phyloP scores from a whole-genome alignment of 2,113 vertebrate species.

The Sylvietta virens region DNA sequence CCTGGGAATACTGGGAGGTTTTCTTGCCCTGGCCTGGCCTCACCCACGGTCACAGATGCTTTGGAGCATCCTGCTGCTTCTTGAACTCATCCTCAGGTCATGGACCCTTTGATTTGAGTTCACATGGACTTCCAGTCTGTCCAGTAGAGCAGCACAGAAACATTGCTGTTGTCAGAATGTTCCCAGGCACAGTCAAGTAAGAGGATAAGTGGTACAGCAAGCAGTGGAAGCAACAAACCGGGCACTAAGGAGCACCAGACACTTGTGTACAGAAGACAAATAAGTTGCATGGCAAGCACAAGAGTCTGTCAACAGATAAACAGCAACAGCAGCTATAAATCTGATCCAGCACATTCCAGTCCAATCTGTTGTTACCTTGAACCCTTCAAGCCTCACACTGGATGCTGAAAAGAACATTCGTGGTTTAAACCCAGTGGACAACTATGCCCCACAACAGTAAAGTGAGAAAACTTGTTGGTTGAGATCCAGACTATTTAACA shows the following conservation, averaged over 20 bases:
- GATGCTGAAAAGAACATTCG: background rate
- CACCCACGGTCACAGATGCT: accelerated
- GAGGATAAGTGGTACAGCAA: background rate
- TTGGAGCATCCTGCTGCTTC: background rate
- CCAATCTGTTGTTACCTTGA: background rate
- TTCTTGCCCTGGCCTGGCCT: background rate
- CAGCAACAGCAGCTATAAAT: background rate
- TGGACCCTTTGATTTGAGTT: background rate
- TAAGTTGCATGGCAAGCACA: background rate
- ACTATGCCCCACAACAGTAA: background rate
- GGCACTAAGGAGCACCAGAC: background rate
- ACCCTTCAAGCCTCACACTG: background rate
- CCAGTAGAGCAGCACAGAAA: background rate
- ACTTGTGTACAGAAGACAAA: background rate
- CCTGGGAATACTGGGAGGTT: background rate
- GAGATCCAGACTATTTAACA: background rate
- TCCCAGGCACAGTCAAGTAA: background rate
- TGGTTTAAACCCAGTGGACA: background rate
- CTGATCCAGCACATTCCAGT: background rate
- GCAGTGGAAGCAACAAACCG: background rate
- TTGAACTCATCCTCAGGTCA: background rate
- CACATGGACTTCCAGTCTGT: background rate
- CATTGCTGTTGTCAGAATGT: background rate
- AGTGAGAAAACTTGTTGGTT: background rate
- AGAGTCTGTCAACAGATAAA: background rate